These are phyloP conservation scores for Escarpia spicata DNA, from an alignment of 2,888 invertebrate genomes.

Conservation along the genomic window DNA sequence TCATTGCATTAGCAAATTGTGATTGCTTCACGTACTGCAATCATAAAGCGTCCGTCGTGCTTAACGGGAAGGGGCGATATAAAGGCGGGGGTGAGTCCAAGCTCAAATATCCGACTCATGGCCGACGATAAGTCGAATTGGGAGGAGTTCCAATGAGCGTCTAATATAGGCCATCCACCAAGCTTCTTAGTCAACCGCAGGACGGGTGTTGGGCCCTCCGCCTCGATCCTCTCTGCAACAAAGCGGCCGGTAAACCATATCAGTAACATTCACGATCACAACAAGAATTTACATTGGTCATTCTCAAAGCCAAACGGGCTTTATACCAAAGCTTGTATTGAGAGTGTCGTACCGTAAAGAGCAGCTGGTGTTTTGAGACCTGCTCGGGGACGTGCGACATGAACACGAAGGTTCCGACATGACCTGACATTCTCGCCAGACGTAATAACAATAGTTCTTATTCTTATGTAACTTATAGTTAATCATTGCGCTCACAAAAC, in stretches of 20 bases:
- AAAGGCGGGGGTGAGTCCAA: background rate
- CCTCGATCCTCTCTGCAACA: background rate
- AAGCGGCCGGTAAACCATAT: background rate
- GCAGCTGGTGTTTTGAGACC: no score
- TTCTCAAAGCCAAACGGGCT: no score
- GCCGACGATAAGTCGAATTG: background rate
- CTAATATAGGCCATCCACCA: background rate
- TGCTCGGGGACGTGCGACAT: no score
- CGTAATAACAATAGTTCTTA: no score
- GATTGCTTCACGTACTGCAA: background rate
- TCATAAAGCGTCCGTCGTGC: background rate
- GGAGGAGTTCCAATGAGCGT: background rate
- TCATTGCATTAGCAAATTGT: no score
- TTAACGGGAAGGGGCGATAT: background rate
- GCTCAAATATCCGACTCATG: background rate
- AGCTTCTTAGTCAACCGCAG: background rate
- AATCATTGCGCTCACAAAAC: no score
- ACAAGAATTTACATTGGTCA: no score
- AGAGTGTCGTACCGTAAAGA: no score
- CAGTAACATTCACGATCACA: background rate
- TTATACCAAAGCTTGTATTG: no score
- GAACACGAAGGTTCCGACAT: no score
- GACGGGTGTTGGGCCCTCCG: background rate
- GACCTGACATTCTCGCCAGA: no score
- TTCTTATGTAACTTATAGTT: no score